Percentiles rank a stretch among this genome's conserved stretches.
Evolutionary conservation across 2,797 vertebrate species (phyloP).

Genomic region (Parauchenoglanis ngamensis): DNA sequence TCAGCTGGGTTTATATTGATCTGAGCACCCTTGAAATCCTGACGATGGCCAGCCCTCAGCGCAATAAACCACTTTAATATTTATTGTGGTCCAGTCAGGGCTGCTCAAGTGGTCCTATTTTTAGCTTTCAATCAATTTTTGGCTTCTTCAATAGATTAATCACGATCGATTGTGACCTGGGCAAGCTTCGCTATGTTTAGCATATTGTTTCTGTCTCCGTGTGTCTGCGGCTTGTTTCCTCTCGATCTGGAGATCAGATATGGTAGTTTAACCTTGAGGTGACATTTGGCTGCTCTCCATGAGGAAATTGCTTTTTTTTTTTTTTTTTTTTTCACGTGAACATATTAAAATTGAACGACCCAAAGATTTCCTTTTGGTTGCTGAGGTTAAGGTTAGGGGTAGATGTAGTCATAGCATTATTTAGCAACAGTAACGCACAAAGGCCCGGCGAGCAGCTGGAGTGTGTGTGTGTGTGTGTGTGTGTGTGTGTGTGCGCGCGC

Average conservation of each 20-base stretch:
- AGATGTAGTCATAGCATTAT: neutral
- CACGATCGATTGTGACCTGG: neutral
- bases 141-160: constrained; percentile 11
- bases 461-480: neutral
- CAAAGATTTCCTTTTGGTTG: neutral
- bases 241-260: neutral
- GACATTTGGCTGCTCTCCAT: neutral
- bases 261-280: neutral
- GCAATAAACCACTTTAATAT: neutral
- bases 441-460: too few species aligned
- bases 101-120: neutral
- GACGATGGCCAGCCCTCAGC: neutral
- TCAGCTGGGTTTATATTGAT: constrained; percentile 12
- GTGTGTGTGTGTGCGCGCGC: neutral
- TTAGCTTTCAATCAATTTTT: neutral
- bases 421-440: neutral
- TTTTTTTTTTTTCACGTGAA: neutral
- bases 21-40: neutral
- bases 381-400: neutral
- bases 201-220: neutral
- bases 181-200: neutral
- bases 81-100: neutral
- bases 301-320: neutral
- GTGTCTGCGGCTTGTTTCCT: neutral
- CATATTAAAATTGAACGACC: neutral